Base-by-base conservation (phyloP, 2,888 invertebrate genomes). In the Scaptomyza flava region DNA sequence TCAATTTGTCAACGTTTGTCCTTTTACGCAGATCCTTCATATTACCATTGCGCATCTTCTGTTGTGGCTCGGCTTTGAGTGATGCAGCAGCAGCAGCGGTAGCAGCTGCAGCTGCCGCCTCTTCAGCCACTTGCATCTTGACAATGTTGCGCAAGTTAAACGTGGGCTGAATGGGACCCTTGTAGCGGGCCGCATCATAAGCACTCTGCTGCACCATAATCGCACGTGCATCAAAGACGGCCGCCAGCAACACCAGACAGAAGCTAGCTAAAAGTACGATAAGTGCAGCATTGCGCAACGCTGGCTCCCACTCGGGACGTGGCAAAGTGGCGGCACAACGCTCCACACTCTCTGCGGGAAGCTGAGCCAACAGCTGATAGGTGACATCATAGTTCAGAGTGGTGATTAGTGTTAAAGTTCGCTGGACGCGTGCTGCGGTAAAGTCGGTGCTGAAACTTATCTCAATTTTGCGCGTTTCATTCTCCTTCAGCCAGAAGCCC, bases 371-470 rank as follows among this genome's bases (percentile, higher is more conserved):
- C 67, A 97, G 91, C 0, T 95, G 94, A 89, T 95, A 96, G 90
- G 95, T 95, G 30, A 96, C 93, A 8, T 92, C 92, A 64, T 92
- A 92, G 56, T 93, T 94, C 30, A 95, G 91, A 83, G 94, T 95
- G 8, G 95, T 95, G 30, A 93, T 91, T 51, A 95, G 92, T 61
- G 93, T 92, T 11, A 96, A 91, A 6, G 93, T 93, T 51, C 95
- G 93, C 68, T 95, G 94, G 41, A 97, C 94, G 71, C 95, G 94
- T 0, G 96, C 94, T 82, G 96, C 92, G 0, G 97, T 96, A 89
- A 97, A 96, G 92, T 98, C 98, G 0, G 98, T 96, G 0, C 96
- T 96, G 91, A 97, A 98, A 70, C 96, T 96, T 70, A 98, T 96
- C 84, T 97, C 96, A 61, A 98, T 94, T 90, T 95, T 95, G 79